These are phyloP conservation scores for Frankliniella intonsa DNA, from an alignment of 2,888 invertebrate genomes.

Conservation along the genomic window DNA sequence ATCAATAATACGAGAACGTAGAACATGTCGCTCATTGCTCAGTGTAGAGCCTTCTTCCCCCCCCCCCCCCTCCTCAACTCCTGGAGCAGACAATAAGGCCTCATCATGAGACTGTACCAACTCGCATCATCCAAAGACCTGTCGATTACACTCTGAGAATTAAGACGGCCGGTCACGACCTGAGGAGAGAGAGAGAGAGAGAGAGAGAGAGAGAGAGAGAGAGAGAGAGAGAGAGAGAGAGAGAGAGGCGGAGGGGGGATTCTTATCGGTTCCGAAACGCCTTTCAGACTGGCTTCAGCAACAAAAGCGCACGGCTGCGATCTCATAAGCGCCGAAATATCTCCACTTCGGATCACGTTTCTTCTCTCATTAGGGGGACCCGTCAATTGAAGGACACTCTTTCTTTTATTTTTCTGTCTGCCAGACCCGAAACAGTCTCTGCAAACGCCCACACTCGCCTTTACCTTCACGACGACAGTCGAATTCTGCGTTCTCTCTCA, in stretches of 20 bases:
- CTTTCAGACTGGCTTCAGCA: background rate
- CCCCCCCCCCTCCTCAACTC: background rate
- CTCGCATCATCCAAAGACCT: background rate
- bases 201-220: background rate
- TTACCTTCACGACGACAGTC: background rate
- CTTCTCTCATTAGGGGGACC: background rate
- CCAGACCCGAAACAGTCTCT: no score
- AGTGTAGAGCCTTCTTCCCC: background rate
- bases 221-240: background rate
- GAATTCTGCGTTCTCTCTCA: no score
- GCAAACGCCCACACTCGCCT: background rate
- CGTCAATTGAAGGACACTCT: background rate
- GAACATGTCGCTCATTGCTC: background rate
- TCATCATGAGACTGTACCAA: no score
- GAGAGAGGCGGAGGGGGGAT: background rate
- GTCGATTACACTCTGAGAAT: background rate
- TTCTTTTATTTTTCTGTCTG: background rate
- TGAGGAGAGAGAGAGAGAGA: background rate
- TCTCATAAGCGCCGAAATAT: background rate
- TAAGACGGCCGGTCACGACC: slow-evolving; percentile 19
- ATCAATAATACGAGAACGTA: background rate
- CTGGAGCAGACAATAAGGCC: background rate
- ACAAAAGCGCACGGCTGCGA: background rate
- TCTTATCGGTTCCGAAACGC: background rate
- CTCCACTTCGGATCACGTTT: background rate